Evolutionary conservation across 2,113 vertebrate species (phyloP), one percentile per base, ranked within the genome.

Genomic region (human (Homo sapiens)): DNA sequence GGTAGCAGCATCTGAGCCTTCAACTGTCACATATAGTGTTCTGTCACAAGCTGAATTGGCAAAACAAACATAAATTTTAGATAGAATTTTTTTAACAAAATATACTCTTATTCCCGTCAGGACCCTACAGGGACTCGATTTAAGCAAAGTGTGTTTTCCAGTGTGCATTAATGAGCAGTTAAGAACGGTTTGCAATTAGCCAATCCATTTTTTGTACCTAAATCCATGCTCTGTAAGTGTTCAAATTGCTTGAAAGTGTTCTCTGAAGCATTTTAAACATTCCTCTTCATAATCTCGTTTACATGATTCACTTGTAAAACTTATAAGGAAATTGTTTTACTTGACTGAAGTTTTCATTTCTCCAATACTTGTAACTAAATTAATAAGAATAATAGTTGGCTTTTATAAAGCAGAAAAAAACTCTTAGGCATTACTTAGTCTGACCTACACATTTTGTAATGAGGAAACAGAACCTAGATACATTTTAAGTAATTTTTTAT

Each of bases 261-360:
- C 97, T 98, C 83, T 86, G 88, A 95, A 94, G 95, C 92, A 96
- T 96, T 90, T 97, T 89, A 94, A 97, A 88, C 16, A 92, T 81
- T 32, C 43, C 35, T 90, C 17, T 45, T 85, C 85, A 61, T 64
- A 78, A 95, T 90, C 52, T 93, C 50, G 0, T 61, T 90, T 86
- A 94, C 30, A 55, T 43, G 35, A 52, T 79, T 96, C 93, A 88
- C 93, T 90, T 97, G 70, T 96, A 93, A 96, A 96, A 92, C 40
- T 68, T 96, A 92, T 35, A 73, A 80, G 90, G 87, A 95, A 89
- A 83, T 79, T 89, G 84, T 96, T 95, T 98, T 92, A 90, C 88
- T 97, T 90, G 70, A 59, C 90, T 95, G 59, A 96, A 68, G 84
- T 78, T 95, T 97, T 94, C 84, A 88, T 94, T 95, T 96, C 61